Conservation (phyloP, 2,113 vertebrate species). For the Tretioscincus oriximinensis region DNA sequence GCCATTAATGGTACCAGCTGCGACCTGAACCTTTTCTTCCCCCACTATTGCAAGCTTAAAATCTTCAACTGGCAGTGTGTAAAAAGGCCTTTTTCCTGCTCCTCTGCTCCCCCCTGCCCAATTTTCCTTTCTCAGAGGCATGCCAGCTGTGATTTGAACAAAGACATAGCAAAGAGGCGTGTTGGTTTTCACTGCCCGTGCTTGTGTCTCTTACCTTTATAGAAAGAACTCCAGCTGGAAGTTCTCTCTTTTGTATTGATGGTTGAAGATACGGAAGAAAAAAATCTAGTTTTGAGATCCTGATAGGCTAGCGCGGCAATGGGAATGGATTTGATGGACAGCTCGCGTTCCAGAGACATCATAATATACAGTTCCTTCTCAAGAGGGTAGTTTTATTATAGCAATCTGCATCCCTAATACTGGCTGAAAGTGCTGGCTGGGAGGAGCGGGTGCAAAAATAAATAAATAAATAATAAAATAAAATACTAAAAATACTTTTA, state of each 20-base stretch:
- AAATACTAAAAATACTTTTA: too few species aligned
- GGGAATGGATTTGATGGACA: too few species aligned
- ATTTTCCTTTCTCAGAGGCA: not conserved
- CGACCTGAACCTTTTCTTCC: not conserved
- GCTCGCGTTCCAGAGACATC: too few species aligned
- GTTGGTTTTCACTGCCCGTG: not conserved
- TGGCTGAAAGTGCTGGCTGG: too few species aligned
- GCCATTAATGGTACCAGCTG: not conserved
- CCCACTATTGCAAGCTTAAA: not conserved
- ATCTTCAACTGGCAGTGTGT: not conserved
- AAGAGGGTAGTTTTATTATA: too few species aligned
- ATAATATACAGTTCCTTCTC: not conserved
- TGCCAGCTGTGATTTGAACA: not conserved
- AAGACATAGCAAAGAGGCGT: not conserved
- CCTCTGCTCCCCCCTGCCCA: not conserved
- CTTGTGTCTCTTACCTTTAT: not conserved
- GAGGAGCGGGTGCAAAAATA: too few species aligned
- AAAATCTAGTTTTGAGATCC: too few species aligned
- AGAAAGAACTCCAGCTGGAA: not conserved
- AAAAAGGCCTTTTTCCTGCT: not conserved
- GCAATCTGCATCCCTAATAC: too few species aligned
- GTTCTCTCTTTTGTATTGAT: not conserved
- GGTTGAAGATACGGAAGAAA: not conserved
- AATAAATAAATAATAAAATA: too few species aligned
- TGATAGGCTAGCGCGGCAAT: too few species aligned